A percentile compares a stretch with the other conserved stretches of the same genome.
Conservation (phyloP, 2,797 vertebrate species). For the Geotrypetes seraphini region DNA sequence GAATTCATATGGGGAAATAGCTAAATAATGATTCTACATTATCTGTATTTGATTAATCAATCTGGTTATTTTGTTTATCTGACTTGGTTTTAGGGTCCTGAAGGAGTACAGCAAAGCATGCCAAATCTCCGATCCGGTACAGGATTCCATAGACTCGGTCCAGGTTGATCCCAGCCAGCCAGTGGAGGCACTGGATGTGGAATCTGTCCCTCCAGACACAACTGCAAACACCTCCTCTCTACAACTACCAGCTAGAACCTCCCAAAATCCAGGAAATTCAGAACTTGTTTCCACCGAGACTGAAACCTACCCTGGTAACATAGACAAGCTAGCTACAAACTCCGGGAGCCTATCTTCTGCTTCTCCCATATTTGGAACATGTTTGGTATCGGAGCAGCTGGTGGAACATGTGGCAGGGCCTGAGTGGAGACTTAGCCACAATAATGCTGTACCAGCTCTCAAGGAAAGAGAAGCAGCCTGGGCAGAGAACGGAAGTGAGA, state of each 20-base stretch:
- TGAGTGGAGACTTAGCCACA: neutral
- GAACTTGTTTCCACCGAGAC: accelerated
- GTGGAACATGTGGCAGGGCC: neutral
- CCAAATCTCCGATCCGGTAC: neutral
- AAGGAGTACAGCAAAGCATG: constrained; percentile 51
- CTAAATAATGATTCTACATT: too few relatives aligned
- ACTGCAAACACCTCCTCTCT: too few relatives aligned
- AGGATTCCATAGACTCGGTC: too few relatives aligned
- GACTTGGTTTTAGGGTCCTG: constrained; percentile 39
- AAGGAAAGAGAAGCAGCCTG: neutral
- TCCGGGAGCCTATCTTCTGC: neutral
- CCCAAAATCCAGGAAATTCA: accelerated
- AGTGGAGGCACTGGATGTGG: too few relatives aligned
- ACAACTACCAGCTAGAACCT: too few relatives aligned
- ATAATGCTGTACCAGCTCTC: accelerated
- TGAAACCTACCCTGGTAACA: accelerated
- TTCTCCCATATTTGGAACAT: neutral
- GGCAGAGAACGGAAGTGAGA: neutral
- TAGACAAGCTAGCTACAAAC: accelerated
- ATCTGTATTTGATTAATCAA: accelerated
- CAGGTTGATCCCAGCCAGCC: neutral
- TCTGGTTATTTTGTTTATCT: neutral
- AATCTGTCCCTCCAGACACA: too few relatives aligned
- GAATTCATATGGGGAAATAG: too few relatives aligned
- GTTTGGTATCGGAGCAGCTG: neutral